phyloP scores from a whole-genome alignment of 2,113 vertebrate genomes.

The Anoplopoma fimbria region DNA sequence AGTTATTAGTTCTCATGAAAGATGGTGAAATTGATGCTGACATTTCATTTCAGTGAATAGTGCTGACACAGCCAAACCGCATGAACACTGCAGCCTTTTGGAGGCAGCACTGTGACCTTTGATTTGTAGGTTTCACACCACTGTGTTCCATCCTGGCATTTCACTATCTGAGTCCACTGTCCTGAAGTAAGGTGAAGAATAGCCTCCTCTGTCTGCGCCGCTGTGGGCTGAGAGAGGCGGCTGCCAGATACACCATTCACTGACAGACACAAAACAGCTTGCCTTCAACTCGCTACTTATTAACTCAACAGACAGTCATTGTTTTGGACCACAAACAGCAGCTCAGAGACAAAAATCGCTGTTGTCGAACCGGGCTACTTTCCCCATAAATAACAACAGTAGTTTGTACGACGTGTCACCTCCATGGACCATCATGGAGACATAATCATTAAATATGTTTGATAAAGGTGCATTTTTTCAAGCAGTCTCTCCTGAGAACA shows the following conservation, averaged over 20 bases:
- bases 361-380: constrained; percentile 5
- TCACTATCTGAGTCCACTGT: constrained; percentile 7
- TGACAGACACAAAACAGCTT: constrained; percentile 58
- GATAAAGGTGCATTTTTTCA: no score
- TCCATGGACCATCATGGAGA: no score
- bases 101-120: constrained; percentile 26
- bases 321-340: constrained; percentile 52
- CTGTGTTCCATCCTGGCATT: constrained; percentile 28
- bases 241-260: constrained; percentile 53
- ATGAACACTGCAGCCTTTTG: constrained; percentile 11
- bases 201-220: constrained; percentile 46
- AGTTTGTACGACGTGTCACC: no score
- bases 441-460: no score
- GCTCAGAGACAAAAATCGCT: constrained; percentile 37
- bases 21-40: not conserved
- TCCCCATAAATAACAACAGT: no score
- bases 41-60: not conserved
- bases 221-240: constrained; percentile 23
- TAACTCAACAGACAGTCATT: constrained; percentile 55
- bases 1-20: not conserved
- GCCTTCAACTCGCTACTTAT: constrained; percentile 46
- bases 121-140: constrained; percentile 33
- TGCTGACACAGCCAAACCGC: constrained; percentile 21
- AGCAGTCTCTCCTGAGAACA: no score
- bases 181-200: constrained; percentile 52